phyloP scores from a whole-genome alignment of 2,888 invertebrate species.

The Lymantria monacha region DNA sequence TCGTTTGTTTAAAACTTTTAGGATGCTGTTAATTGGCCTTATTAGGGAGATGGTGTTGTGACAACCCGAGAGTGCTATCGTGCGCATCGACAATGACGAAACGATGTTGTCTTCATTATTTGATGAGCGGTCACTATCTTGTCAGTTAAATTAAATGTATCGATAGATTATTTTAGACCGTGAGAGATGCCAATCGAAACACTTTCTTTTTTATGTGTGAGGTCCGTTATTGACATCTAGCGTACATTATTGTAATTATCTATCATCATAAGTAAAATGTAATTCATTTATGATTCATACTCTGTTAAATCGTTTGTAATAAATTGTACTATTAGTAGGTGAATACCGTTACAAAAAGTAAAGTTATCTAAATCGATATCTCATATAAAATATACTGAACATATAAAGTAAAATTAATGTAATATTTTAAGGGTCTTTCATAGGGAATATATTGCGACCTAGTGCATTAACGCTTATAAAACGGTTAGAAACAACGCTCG shows the following conservation, averaged over 20 bases:
- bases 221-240: slow-evolving; percentile 65
- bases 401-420: too few species aligned
- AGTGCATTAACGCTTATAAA: slow-evolving; percentile 58
- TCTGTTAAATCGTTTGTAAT: slow-evolving; percentile 38
- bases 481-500: slow-evolving; percentile 63
- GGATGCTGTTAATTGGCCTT: slow-evolving; percentile 79
- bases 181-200: slow-evolving; percentile 73
- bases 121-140: slow-evolving; percentile 81
- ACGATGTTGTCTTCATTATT: slow-evolving; percentile 82
- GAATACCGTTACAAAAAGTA: too few species aligned
- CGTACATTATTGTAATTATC: slow-evolving; percentile 61
- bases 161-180: slow-evolving; percentile 79
- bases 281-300: too few species aligned
- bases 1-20: slow-evolving; percentile 45
- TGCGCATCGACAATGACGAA: slow-evolving; percentile 82
- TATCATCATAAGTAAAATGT: slow-evolving; percentile 1
- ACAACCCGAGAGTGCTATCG: slow-evolving; percentile 81
- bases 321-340: too few species aligned
- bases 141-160: slow-evolving; percentile 82
- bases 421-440: too few species aligned
- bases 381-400: too few species aligned
- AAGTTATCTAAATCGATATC: too few species aligned
- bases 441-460: slow-evolving; percentile 48
- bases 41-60: slow-evolving; percentile 81
- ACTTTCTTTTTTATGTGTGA: slow-evolving; percentile 68